Evolutionary conservation across 2,113 vertebrate genomes (phyloP).

Genomic region (Sphyrna mokarran): DNA sequence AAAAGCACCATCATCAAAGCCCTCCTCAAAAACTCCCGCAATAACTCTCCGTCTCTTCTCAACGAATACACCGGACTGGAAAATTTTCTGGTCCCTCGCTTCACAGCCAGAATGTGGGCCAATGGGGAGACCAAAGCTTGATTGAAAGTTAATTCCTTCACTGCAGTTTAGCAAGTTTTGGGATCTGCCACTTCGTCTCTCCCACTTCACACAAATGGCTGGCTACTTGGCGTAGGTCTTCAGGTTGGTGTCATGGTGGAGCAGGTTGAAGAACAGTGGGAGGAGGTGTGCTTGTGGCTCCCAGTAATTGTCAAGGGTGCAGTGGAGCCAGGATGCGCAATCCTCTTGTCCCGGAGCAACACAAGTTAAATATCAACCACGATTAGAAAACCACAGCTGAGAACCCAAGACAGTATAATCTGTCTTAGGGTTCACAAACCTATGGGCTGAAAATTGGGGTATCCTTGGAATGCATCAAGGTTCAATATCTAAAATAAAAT

Average conservation of each 20-base stretch:
- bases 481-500: not conserved
- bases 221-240: not conserved
- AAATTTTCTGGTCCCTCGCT: not conserved
- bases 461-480: not conserved
- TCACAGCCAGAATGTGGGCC: not conserved
- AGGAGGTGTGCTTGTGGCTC: not conserved
- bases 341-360: not conserved
- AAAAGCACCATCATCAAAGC: not conserved
- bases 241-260: not conserved
- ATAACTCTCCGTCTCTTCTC: not conserved
- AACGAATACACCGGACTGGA: not conserved
- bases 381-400: not conserved
- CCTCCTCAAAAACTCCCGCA: not conserved
- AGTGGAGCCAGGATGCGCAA: not conserved
- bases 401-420: not conserved
- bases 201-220: not conserved
- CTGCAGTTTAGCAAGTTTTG: no score
- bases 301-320: not conserved
- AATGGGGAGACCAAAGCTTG: not conserved
- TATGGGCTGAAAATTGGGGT: not conserved
- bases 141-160: not conserved
- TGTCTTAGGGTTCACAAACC: not conserved
- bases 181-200: not conserved
- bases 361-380: no score
- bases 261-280: not conserved